A percentile compares a stretch with the other conserved stretches of the same genome.
Conservation (phyloP, 2,797 vertebrate genomes). For the Enteromius thamalakanensis region DNA sequence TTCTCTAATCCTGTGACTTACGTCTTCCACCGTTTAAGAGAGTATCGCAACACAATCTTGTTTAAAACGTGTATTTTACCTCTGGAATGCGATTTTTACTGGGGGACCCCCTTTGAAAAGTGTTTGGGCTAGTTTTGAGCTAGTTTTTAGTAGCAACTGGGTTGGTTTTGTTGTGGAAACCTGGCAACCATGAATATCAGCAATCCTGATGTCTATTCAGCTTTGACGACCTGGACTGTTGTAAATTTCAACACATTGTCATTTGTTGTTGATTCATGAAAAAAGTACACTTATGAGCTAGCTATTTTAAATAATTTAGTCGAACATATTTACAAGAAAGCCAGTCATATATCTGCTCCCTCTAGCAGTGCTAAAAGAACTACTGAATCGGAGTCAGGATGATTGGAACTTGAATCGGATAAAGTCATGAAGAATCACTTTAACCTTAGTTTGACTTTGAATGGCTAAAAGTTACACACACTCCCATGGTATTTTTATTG, state of each 20-base stretch:
- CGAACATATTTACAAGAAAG: neutral
- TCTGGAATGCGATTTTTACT: no score
- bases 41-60: no score
- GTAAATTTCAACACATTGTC: neutral
- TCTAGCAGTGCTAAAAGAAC: neutral
- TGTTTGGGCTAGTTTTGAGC: no score
- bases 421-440: neutral
- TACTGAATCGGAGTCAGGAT: neutral
- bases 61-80: no score
- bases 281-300: neutral
- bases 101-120: no score
- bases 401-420: neutral
- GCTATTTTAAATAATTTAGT: neutral
- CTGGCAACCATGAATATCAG: no score
- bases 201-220: neutral
- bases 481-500: neutral
- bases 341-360: neutral
- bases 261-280: neutral
- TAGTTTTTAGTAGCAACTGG: no score
- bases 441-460: conserved; percentile 4
- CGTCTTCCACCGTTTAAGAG: no score
- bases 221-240: neutral
- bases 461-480: neutral
- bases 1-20: no score
- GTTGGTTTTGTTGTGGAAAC: no score